Conservation (phyloP, 2,888 invertebrate genomes). For the Craniophora ligustri region DNA sequence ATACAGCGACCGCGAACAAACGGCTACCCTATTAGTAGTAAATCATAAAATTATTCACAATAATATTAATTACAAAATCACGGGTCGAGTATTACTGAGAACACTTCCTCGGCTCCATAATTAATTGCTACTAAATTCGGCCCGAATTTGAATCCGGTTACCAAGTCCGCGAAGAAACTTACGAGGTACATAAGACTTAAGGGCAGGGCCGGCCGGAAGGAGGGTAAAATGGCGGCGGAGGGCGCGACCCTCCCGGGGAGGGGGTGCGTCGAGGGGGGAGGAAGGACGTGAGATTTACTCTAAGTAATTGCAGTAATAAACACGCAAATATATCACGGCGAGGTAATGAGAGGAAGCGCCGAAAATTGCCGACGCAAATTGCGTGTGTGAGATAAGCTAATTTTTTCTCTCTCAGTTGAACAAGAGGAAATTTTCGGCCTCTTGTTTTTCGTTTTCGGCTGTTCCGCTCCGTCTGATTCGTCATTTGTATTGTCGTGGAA, state of each 20-base stretch:
- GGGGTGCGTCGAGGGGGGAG: constrained; percentile 73
- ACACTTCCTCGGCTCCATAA: constrained; percentile 85
- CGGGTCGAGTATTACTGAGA: constrained; percentile 77
- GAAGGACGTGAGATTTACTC: constrained; percentile 89
- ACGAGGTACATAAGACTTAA: constrained; percentile 89
- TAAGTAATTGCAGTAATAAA: constrained; percentile 90
- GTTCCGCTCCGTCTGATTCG: constrained; percentile 48
- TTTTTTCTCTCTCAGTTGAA: constrained; percentile 74
- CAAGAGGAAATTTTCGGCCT: constrained; percentile 50
- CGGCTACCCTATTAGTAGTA: constrained; percentile 63
- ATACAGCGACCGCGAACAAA: constrained; percentile 42
- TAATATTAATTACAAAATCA: constrained; percentile 82
- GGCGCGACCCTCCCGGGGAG: constrained; percentile 82
- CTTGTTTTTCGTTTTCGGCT: constrained; percentile 51
- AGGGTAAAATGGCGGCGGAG: constrained; percentile 85
- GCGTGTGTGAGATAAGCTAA: constrained; percentile 88
- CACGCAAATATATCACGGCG: constrained; percentile 88
- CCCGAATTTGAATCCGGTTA: constrained; percentile 88
- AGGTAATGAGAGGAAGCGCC: constrained; percentile 88
- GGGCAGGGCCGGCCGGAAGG: constrained; percentile 87
- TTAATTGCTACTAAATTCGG: constrained; percentile 89
- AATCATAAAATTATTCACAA: constrained; percentile 76
- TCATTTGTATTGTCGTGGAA: constrained; percentile 44
- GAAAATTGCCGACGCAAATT: constrained; percentile 87
- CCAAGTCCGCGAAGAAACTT: constrained; percentile 88